Base-by-base conservation (phyloP, 2,797 vertebrate species). In the Paratrypauchen microcephalus region DNA sequence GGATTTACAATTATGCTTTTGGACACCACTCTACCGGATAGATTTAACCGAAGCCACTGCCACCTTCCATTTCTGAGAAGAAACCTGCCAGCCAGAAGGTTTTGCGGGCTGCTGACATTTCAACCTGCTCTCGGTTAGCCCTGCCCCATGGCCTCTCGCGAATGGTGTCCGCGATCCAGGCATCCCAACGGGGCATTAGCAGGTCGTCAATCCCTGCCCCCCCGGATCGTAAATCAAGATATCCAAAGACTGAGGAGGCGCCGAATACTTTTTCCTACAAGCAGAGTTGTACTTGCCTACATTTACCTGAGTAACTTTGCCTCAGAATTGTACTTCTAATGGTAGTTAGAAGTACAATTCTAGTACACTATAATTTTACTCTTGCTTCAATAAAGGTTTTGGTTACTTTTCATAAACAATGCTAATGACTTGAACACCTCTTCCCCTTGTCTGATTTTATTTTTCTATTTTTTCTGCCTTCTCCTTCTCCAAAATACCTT, bases 61-160 rank as follows among this genome's bases (percentile, higher is more conserved):
- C 70, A 76, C 75, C 72, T 90, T 85, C 85, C 82, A 86, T 81
- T 91, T 92, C 90, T 87, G 74, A 86, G 88, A 92, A 91, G 69
- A 80, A 65, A 77, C 76, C 71, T 3, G 61, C 80, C 67, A 66
- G 74, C 52, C 24, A 76, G 86, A 90, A 89, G 89, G 89, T 90
- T 91, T 85, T 72, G 86, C 77, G 81, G 7, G 82, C 82, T 86
- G 77, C 82, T 86, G 89, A 91, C 87, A 90, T 88, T 90, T 75
- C 80, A 85, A 45, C 69, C 73, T 55, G n/a, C 78, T 73, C 83
- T 81, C 83, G 82, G 83, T 88, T 87, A 72, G 83, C 77, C 75
- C 62, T 39, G 73, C 68, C 21, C 63, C 55, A 59, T 73, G 82
- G 75, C 70, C 74, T 73, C 80, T 73, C 68, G 54, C 79, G 84